These are phyloP conservation scores for Tangara arthus DNA, from an alignment of 2,797 vertebrate genomes.

Conservation along the genomic window DNA sequence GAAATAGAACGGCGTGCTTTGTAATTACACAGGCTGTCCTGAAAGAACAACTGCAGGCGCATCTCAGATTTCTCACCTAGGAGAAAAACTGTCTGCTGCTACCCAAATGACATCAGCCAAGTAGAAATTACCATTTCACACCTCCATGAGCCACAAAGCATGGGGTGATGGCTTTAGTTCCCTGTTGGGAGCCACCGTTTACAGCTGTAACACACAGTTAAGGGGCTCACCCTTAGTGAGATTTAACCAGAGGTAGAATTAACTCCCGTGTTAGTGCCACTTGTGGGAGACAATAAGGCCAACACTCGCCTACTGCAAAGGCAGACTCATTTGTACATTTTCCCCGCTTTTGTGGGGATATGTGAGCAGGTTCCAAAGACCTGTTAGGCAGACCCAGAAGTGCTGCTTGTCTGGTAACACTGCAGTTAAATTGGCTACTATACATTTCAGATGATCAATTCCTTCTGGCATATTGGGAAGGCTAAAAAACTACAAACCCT, in stretches of 20 bases:
- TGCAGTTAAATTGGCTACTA: neutral
- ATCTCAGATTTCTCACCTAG: neutral
- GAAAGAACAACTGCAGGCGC: neutral
- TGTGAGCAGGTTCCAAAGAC: neutral
- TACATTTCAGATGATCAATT: neutral
- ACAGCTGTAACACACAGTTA: neutral
- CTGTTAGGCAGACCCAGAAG: neutral
- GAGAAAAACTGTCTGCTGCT: neutral
- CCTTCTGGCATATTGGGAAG: neutral
- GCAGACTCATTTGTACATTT: neutral
- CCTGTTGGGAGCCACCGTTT: neutral
- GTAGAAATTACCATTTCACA: neutral
- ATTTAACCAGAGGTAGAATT: neutral
- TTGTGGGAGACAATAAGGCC: neutral
- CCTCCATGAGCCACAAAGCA: neutral
- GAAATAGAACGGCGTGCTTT: neutral
- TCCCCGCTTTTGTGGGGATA: neutral
- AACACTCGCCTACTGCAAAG: neutral
- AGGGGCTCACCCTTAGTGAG: neutral
- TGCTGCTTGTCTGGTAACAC: neutral
- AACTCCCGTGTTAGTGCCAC: neutral
- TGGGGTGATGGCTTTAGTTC: rapidly evolving
- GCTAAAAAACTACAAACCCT: neutral
- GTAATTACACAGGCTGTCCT: neutral
- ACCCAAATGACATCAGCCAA: neutral